Evolutionary conservation across 2,113 vertebrate genomes (phyloP).

Genomic region (Plestiodon gilberti): DNA sequence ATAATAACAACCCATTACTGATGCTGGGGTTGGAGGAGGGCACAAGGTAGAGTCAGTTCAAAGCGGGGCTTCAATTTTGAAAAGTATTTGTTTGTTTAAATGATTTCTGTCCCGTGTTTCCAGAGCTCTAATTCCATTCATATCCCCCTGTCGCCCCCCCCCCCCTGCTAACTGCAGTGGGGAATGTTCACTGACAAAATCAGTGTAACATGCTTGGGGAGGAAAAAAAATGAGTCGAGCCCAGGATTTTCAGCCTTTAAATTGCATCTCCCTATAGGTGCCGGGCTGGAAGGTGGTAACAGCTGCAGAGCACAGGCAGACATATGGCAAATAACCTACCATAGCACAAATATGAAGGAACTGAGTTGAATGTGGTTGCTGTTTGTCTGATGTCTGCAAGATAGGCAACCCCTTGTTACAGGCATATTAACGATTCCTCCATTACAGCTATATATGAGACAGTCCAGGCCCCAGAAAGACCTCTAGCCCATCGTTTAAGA

Average conservation of each 20-base stretch:
- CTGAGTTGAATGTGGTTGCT: background rate
- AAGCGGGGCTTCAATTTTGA: background rate
- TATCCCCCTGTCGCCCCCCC: no score
- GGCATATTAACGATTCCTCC: slow-evolving; percentile 25
- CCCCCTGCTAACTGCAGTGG: background rate
- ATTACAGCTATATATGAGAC: background rate
- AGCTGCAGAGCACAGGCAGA: slow-evolving; percentile 31
- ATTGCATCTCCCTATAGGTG: fast-evolving
- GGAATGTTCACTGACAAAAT: background rate
- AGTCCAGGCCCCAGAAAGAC: background rate
- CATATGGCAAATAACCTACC: slow-evolving; percentile 2
- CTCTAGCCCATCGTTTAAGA: background rate
- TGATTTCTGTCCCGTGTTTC: background rate
- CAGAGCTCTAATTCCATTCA: background rate
- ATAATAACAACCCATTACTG: background rate
- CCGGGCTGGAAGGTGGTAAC: background rate
- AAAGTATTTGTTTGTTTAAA: background rate
- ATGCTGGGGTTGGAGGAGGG: background rate
- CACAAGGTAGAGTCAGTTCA: background rate
- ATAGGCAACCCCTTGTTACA: slow-evolving; percentile 12
- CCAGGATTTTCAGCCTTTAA: background rate
- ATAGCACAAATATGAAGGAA: background rate
- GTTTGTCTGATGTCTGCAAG: slow-evolving; percentile 37
- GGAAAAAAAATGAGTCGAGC: background rate
- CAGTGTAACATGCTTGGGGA: background rate